Evolutionary conservation across 2,113 vertebrate genomes (phyloP).

Genomic region (Dromas ardeola): DNA sequence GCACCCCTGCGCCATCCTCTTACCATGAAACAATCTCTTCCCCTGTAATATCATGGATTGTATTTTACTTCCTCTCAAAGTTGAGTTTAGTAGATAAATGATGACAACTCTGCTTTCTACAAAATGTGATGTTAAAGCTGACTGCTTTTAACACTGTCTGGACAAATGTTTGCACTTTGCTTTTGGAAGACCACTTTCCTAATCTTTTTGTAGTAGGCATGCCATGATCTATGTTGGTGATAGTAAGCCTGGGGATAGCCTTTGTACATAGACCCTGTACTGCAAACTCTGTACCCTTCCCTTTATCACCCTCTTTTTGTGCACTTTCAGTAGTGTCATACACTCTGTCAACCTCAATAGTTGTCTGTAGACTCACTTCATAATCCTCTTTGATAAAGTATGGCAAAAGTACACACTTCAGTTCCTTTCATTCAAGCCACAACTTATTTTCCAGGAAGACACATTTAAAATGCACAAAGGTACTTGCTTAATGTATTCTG

Average conservation of each 20-base stretch:
- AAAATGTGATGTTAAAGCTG: not conserved
- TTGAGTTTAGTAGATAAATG: not conserved
- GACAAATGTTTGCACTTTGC: not conserved
- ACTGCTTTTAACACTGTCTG: not conserved
- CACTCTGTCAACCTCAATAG: not conserved
- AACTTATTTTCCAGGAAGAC: constrained; percentile 6
- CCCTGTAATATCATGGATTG: not conserved
- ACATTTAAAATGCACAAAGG: not conserved
- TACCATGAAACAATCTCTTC: not conserved
- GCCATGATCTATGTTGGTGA: not conserved
- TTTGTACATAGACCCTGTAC: not conserved
- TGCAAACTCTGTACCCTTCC: not conserved
- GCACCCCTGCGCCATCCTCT: not conserved
- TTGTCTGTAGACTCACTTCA: not conserved
- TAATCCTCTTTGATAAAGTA: constrained; percentile 17
- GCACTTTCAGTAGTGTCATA: not conserved
- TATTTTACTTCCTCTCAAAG: not conserved
- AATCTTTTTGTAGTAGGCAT: not conserved
- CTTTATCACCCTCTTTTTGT: not conserved
- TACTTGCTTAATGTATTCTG: not conserved
- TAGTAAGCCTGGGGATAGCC: not conserved
- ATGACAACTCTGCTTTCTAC: not conserved
- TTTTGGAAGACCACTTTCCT: not conserved
- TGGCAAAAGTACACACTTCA: not conserved
- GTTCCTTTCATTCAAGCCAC: not conserved